Percentiles rank a stretch among this genome's conserved stretches.
Conservation (phyloP, 2,888 invertebrate species). For the Diarsia dahlii region DNA sequence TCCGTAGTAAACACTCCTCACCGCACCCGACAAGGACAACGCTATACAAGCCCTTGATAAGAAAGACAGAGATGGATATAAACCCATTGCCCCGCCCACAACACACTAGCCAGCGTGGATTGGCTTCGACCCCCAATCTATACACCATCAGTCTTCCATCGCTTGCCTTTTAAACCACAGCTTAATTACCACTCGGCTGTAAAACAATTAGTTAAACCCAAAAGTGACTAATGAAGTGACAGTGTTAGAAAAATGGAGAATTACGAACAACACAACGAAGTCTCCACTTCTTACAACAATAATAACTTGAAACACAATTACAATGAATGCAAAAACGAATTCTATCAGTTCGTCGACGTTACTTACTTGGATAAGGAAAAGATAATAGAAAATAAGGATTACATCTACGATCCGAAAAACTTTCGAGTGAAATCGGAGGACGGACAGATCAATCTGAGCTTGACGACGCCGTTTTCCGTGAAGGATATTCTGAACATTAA, state of each 20-base stretch:
- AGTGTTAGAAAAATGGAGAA: slow-evolving; percentile 78
- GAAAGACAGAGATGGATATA: slow-evolving; percentile 69
- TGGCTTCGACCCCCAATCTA: slow-evolving; percentile 82
- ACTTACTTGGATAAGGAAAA: slow-evolving; percentile 73
- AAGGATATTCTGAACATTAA: slow-evolving; percentile 86
- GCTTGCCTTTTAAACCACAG: slow-evolving; percentile 82
- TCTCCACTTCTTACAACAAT: slow-evolving; percentile 82
- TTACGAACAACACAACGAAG: slow-evolving; percentile 85
- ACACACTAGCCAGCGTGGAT: slow-evolving; percentile 78
- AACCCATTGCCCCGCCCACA: slow-evolving; percentile 81
- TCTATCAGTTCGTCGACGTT: slow-evolving; percentile 74
- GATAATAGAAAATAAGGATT: slow-evolving; percentile 68
- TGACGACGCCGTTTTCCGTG: slow-evolving; percentile 85
- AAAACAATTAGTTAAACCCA: slow-evolving; percentile 74
- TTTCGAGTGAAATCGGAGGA: slow-evolving; percentile 80
- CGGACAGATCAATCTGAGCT: slow-evolving; percentile 67
- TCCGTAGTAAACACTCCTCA: slow-evolving; percentile 80
- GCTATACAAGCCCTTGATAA: slow-evolving; percentile 36
- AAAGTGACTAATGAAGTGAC: slow-evolving; percentile 76
- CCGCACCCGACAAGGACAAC: slow-evolving; percentile 67
- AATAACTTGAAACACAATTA: slow-evolving; percentile 80
- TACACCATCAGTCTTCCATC: slow-evolving; percentile 86
- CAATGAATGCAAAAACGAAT: slow-evolving; percentile 80
- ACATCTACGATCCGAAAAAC: slow-evolving; percentile 71
- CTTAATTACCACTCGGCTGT: slow-evolving; percentile 76